Base-by-base conservation (phyloP, 2,113 vertebrate species). In the Notarius lentiginosus region DNA sequence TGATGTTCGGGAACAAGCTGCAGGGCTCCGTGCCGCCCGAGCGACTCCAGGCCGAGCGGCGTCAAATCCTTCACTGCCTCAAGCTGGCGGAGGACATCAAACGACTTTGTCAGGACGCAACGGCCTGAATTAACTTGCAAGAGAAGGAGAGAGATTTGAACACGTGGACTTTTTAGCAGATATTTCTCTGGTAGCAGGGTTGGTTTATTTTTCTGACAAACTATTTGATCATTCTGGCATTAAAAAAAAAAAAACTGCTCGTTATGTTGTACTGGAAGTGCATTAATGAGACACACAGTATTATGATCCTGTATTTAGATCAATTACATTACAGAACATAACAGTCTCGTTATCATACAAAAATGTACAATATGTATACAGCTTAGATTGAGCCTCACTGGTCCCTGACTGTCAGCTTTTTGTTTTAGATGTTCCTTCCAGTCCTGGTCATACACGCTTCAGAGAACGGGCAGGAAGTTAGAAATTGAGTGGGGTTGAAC, bases 1-100 rank as follows among this genome's bases (percentile, higher is more conserved):
- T 95, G 88, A 89, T 95, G 65, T 99, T 99, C 92, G 95, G 96
- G 58, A 92, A 93, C 91, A 99, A 99, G 92, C 93, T 99, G 61
- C 86, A 90, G 30, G 97, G 96, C 15, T 93, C 95, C 79, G 91
- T 97, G 66, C 92, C 95, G 75, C 90, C 92, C 2, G 93, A 95
- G 4, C 93, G 97, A 18, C 92, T 98, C 49, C 92, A 93, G 66
- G 92, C 91, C 1, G 98, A 99, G 92, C 95, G 93, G 72, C 91
- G 86, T 17, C 88, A 97, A 24, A 93, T 98, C 91, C 91, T 99
- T 22, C 95, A 96, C 89, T 99, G 97, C 88, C 88, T 98, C 87
- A 89, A 94, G 30, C 92, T 99, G 49, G 97, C 98, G 0, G 95
- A 96, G 15, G 91, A 91, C 65, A 98, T 99, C 87, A 94, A 94